phyloP scores from a whole-genome alignment of 2,797 vertebrate species.

The Ctenochaetus hawaiiensis region DNA sequence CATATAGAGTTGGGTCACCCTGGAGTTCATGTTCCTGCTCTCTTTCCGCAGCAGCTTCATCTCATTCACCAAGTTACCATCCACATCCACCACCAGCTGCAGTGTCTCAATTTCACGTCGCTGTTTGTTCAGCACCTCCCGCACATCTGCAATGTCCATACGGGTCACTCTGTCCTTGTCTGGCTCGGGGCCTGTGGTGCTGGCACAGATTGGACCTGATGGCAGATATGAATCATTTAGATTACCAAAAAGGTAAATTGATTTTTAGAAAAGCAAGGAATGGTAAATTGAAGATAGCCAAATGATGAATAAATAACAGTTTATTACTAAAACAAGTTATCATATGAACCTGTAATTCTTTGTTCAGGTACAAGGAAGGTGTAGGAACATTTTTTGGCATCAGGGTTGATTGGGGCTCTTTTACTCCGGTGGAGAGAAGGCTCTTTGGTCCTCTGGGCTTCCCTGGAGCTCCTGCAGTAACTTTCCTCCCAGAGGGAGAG shows the following conservation, averaged over 20 bases:
- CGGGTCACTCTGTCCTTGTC: constrained; percentile 94
- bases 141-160: constrained; percentile 95
- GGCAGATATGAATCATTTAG: constrained; percentile 43
- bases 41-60: constrained; percentile 98
- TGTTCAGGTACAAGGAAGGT: constrained; percentile 97
- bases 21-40: constrained; percentile 99
- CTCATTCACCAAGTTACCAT: constrained; percentile 97
- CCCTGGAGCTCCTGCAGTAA: constrained; percentile 82
- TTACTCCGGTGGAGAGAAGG: constrained; percentile 68
- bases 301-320: not conserved
- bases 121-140: constrained; percentile 94
- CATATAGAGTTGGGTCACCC: constrained; percentile 99
- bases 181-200: constrained; percentile 87
- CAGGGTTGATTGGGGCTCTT: constrained; percentile 78
- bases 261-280: not conserved
- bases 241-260: constrained; percentile 1
- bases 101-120: constrained; percentile 94
- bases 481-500: constrained; percentile 82
- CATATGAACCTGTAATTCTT: constrained; percentile 88
- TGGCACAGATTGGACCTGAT: constrained; percentile 95
- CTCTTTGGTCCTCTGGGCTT: constrained; percentile 75
- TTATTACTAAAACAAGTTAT: not conserved
- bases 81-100: constrained; percentile 95
- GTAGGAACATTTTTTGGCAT: constrained; percentile 94
- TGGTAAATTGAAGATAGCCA: not conserved